Base-by-base conservation (phyloP, 2,888 invertebrate genomes). In the Hoplodrina ambigua region DNA sequence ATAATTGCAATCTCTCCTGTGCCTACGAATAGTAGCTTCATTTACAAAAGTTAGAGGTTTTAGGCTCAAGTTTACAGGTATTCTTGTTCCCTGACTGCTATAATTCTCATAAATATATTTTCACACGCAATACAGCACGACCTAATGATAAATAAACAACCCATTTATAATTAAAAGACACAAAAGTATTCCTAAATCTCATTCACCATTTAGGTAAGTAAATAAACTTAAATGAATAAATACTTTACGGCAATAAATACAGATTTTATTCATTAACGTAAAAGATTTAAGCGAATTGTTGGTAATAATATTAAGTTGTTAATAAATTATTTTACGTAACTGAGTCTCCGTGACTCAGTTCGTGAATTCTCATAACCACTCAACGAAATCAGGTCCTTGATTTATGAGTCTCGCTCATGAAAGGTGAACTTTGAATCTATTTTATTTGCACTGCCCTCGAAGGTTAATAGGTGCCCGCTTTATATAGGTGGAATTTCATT, bases 261-360 rank as follows among this genome's bases (percentile, higher is more conserved):
- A 62, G 56, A 77, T 80, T 73, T 71, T 55, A 72, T 80, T 80
- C 5, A 73, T 73, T 66, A 80, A 71, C 56, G 53, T 53, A 30
- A 80, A 73, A 73, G 59, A 80, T 80, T 80, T 65, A 72, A 70
- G 64, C 69, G 54, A 78, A 69, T 63, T 57, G 57, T 67, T 65
- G 30, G 37, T 66, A 52, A 70, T 66, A 68, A 77, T 63, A 70
- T 80, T 70, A 80, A 80, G 64, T 76, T 80, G 57, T 65, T 70
- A 77, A 73, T 73, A 76, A 80, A 80, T 80, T 71, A 80, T 73
- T 71, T 69, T 69, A 61, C 65, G 30, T 54, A 44, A 63, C 67
- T 58, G 69, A 49, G 25, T 25, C 55, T 77, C 68, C 57, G 67
- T 77, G 77, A 77, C 59, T 69, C 19, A 67, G 76, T 68, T 72